Evolutionary conservation across 2,797 vertebrate genomes (phyloP).

Genomic region (Malacoctenus gilli): DNA sequence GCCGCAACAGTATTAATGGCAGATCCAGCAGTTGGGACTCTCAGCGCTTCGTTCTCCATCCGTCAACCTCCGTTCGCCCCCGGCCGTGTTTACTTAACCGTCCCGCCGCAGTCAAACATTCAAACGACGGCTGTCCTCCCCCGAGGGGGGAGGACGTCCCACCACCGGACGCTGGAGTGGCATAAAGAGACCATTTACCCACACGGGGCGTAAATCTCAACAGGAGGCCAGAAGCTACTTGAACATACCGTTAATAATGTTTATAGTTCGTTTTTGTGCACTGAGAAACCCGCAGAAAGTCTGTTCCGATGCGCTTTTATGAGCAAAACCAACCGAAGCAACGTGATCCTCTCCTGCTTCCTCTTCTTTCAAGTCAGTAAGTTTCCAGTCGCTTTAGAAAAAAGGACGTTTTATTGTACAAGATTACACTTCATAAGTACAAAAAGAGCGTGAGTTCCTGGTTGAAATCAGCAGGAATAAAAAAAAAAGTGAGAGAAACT

Average conservation of each 20-base stretch:
- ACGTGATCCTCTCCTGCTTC: neutral
- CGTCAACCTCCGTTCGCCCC: conserved; percentile 20
- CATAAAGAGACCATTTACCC: conserved; percentile 16
- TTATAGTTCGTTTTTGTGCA: conserved; percentile 68
- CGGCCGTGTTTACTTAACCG: conserved; percentile 29
- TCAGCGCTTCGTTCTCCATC: too few relatives aligned
- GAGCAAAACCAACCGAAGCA: too few relatives aligned
- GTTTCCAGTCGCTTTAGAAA: conserved; percentile 41
- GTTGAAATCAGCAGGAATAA: conserved; percentile 19
- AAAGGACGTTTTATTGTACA: conserved; percentile 27
- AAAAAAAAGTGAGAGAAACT: conserved; percentile 1
- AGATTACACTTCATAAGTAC: conserved; percentile 42
- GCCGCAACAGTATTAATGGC: neutral
- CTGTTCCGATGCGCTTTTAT: too few relatives aligned
- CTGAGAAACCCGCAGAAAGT: conserved; percentile 54
- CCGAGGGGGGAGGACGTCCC: neutral
- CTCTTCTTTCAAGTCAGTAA: conserved; percentile 20
- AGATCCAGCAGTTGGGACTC: too few relatives aligned
- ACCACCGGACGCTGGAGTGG: neutral
- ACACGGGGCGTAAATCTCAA: conserved; percentile 42
- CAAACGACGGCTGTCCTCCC: neutral
- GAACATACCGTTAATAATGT: conserved; percentile 80
- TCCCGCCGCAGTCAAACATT: conserved; percentile 12
- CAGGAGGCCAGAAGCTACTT: conserved; percentile 44
- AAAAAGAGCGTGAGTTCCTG: conserved; percentile 13